Evolutionary conservation across 2,888 invertebrate genomes (phyloP), one percentile per base, ranked within the genome.

Genomic region (Crematogaster levior): DNA sequence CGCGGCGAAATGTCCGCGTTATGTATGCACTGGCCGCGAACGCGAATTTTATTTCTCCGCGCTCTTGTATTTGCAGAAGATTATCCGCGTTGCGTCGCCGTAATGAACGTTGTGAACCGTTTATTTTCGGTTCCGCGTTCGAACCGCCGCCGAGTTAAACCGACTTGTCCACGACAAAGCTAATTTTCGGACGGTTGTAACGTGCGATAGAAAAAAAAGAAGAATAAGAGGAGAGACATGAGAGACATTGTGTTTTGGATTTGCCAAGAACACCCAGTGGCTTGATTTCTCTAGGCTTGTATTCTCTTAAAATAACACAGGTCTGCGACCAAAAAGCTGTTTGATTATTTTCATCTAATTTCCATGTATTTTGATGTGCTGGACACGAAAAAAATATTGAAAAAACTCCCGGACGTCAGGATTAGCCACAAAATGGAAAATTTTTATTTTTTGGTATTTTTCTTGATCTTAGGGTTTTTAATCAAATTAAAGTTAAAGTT

Each of bases 31-130:
- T 40, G 68, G 40, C 15, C 53, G 48, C 18, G 46, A 21, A 24
- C 53, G 68, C 68, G 53, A n/a, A 53, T 77, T 77, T 68, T 77
- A 68, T 77, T 56, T 77, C 56, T 24, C 48, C 77, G 56, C 24
- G 43, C 75, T 53, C 68, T 68, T 68, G 34, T 77, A 77, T 77
- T 77, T 77, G 77, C 68, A 43, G 56, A 77, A 77, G 77, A 77
- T 77, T 77, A 77, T 77, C 77, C 77, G 70, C 77, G 77, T 79
- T 82, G 84, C 83, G 75, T 65, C 82, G 82, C 46, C 77, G 81
- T 53, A 60, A 27, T 46, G 30, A 60, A 15, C 37, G 73, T 63
- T 24, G 58, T 66, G 30, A 48, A 18, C 24, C 72, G 70, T 81
- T 81, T 81, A 75, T 70, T 81, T 81, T 81, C 48, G 63, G 75